These are phyloP conservation scores for Apodemia hepburni DNA, from an alignment of 2,888 invertebrate genomes.

Conservation along the genomic window DNA sequence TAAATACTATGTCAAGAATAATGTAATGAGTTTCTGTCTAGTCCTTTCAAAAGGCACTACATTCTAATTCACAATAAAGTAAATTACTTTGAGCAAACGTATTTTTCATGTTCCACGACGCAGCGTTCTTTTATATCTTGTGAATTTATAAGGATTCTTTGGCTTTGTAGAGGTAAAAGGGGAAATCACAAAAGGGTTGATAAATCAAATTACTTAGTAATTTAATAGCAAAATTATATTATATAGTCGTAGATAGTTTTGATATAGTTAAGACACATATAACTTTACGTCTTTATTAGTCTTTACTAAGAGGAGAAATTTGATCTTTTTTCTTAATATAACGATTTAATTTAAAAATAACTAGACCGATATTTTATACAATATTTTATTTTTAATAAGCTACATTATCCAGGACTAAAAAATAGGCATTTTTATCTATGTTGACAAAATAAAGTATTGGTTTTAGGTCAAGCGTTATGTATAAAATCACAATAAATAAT, in stretches of 20 bases:
- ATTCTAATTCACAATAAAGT: constrained; percentile 10
- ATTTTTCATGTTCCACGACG: neutral
- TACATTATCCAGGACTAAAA: too few relatives aligned
- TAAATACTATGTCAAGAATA: neutral
- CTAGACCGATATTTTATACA: too few relatives aligned
- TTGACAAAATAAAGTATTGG: too few relatives aligned
- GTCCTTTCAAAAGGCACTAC: constrained; percentile 11
- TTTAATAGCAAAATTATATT: neutral
- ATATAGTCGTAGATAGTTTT: neutral
- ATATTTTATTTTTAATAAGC: too few relatives aligned
- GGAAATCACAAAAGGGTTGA: constrained; percentile 4
- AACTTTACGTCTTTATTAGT: too few relatives aligned
- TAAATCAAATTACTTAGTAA: neutral
- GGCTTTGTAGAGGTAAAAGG: neutral
- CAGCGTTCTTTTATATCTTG: neutral
- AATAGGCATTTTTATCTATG: too few relatives aligned
- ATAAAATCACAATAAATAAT: too few relatives aligned
- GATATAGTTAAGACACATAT: neutral
- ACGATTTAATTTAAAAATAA: too few relatives aligned
- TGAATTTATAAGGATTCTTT: constrained; percentile 11
- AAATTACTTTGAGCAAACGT: neutral
- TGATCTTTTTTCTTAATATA: too few relatives aligned
- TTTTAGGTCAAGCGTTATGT: too few relatives aligned
- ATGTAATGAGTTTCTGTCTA: constrained; percentile 10
- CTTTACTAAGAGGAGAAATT: too few relatives aligned